Conservation (phyloP, 2,888 invertebrate species). For the Lasioglossum figueresi region DNA sequence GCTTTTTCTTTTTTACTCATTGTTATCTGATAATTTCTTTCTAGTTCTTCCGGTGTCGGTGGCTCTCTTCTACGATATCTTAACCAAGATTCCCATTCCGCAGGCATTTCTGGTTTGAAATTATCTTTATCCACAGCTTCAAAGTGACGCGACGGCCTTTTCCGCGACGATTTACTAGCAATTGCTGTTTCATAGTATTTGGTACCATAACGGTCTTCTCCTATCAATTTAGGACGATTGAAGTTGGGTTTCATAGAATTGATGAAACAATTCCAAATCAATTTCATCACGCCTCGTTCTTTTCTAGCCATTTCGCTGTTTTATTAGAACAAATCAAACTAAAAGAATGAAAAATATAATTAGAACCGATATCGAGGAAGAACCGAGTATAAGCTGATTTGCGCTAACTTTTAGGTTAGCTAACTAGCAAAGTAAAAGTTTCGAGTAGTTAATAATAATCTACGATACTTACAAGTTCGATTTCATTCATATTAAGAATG, state of each 20-base stretch:
- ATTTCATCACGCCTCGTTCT: conserved; percentile 76
- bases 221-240: conserved; percentile 84
- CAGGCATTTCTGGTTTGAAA: conserved; percentile 90
- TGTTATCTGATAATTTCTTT: conserved; percentile 89
- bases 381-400: neutral
- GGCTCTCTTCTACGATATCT: conserved; percentile 87
- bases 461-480: conserved; percentile 3
- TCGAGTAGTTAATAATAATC: neutral
- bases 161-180: conserved; percentile 80
- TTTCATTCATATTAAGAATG: neutral
- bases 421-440: neutral
- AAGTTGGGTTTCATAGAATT: conserved; percentile 86
- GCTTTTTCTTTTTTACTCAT: conserved; percentile 91
- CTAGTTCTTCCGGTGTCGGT: conserved; percentile 90
- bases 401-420: neutral
- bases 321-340: conserved; percentile 10
- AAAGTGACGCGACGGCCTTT: conserved; percentile 90
- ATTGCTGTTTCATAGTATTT: conserved; percentile 92
- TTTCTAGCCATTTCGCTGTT: conserved; percentile 73
- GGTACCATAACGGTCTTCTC: conserved; percentile 92
- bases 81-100: conserved; percentile 96
- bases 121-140: conserved; percentile 87
- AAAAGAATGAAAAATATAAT: conserved; percentile 3
- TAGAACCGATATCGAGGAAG: neutral
- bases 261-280: conserved; percentile 87